These are phyloP conservation scores for Sebastes umbrosus DNA, from an alignment of 2,797 vertebrate species.

Conservation along the genomic window DNA sequence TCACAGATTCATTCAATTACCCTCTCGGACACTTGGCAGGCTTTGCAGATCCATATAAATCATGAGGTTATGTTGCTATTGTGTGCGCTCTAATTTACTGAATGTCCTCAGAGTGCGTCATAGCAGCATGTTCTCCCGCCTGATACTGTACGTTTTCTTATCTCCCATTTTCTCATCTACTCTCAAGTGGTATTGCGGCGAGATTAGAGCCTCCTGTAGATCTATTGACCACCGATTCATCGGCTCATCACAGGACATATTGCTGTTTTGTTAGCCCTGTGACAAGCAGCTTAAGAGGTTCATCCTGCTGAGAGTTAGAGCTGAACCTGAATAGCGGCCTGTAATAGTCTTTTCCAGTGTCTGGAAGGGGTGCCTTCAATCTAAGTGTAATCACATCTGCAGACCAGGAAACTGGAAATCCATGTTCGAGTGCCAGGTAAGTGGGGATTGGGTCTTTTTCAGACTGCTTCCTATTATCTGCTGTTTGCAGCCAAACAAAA, in stretches of 20 bases:
- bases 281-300: conserved; percentile 65
- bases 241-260: conserved; percentile 59
- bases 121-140: background rate
- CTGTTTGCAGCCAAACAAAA: conserved; percentile 33
- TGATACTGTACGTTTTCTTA: conserved; percentile 4
- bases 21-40: conserved; percentile 45
- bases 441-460: conserved; percentile 57
- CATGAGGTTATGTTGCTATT: conserved; percentile 5
- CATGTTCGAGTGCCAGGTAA: conserved; percentile 59
- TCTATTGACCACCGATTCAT: conserved; percentile 59
- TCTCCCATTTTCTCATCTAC: conserved; percentile 34
- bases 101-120: background rate
- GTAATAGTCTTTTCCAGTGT: conserved; percentile 53
- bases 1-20: conserved; percentile 54
- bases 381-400: conserved; percentile 61
- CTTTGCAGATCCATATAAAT: conserved; percentile 26
- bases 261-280: conserved; percentile 61
- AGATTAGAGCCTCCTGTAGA: conserved; percentile 59
- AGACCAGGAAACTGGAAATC: conserved; percentile 70
- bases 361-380: conserved; percentile 51
- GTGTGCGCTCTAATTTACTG: conserved; percentile 15
- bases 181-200: conserved; percentile 19
- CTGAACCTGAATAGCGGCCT: conserved; percentile 54
- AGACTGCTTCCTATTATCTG: conserved; percentile 43
- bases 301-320: conserved; percentile 58